phyloP scores from a whole-genome alignment of 2,888 invertebrate species.

The Petrophora chlorosata region DNA sequence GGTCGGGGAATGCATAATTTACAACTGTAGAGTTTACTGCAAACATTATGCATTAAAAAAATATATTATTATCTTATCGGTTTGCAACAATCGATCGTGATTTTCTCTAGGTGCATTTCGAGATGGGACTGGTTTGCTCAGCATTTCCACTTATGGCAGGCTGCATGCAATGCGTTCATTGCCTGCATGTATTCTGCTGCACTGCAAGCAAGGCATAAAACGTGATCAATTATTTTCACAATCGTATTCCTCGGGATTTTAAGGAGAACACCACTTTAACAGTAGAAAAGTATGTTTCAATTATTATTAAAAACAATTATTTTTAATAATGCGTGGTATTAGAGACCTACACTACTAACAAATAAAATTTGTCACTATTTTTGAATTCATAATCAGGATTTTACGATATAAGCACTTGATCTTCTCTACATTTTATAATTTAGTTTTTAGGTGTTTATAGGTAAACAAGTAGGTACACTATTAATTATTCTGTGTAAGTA shows the following conservation, averaged over 20 bases:
- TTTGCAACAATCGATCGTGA: conserved; percentile 38
- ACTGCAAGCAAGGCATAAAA: conserved; percentile 43
- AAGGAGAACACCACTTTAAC: no score
- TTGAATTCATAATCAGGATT: no score
- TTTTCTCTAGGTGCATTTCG: conserved; percentile 55
- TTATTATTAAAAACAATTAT: no score
- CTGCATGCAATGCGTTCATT: conserved; percentile 50
- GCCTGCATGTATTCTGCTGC: conserved; percentile 46
- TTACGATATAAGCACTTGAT: no score
- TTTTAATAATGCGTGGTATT: no score
- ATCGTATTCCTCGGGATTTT: conserved; percentile 32
- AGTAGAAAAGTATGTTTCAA: background rate
- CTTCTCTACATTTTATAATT: no score
- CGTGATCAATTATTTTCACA: conserved; percentile 52
- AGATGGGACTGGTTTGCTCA: conserved; percentile 63
- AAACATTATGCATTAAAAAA: background rate
- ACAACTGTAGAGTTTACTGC: background rate
- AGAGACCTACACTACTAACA: no score
- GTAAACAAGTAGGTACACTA: no score
- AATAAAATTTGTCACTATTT: no score
- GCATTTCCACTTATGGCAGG: conserved; percentile 66
- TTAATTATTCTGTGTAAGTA: no score
- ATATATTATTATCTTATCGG: conserved; percentile 5
- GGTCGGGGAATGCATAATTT: no score
- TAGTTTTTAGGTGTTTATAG: no score